phyloP scores from a whole-genome alignment of 2,888 invertebrate genomes.

The Mayetiola destructor region DNA sequence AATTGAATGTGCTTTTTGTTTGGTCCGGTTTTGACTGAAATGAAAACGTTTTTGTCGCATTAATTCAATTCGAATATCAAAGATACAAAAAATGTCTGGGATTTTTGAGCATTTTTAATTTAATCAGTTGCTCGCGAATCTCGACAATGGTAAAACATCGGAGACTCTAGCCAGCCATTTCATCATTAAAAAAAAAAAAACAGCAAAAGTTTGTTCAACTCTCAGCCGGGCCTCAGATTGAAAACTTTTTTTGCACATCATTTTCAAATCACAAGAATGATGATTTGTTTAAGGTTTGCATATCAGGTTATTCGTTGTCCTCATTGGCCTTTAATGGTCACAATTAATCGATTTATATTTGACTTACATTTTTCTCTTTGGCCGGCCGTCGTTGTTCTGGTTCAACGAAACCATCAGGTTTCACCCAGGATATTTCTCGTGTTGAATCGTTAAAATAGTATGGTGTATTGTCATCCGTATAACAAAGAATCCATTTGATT shows the following conservation, averaged over 20 bases:
- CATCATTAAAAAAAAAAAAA: not conserved
- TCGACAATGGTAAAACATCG: not conserved
- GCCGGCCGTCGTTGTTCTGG: not conserved
- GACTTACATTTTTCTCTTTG: not conserved
- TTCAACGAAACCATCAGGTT: conserved; percentile 20
- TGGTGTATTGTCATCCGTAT: conserved; percentile 18
- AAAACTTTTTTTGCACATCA: conserved; percentile 15
- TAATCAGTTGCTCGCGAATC: conserved; percentile 6
- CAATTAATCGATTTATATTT: not conserved
- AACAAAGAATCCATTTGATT: conserved; percentile 16
- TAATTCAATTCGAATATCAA: not conserved
- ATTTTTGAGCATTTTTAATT: not conserved
- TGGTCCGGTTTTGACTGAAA: conserved; percentile 39
- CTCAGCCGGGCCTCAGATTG: conserved; percentile 20
- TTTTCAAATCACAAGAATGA: not conserved
- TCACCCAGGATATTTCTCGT: conserved; percentile 20
- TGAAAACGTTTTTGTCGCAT: conserved; percentile 15
- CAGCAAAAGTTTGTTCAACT: not conserved
- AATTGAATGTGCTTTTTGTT: conserved; percentile 15
- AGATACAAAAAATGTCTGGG: conserved; percentile 18
- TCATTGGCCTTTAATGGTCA: too few relatives aligned
- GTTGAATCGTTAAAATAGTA: conserved; percentile 21
- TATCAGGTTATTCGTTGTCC: not conserved
- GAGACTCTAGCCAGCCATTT: conserved; percentile 1
- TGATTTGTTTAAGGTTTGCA: not conserved